phyloP scores from a whole-genome alignment of 2,113 vertebrate genomes.

The Oplegnathus fasciatus region DNA sequence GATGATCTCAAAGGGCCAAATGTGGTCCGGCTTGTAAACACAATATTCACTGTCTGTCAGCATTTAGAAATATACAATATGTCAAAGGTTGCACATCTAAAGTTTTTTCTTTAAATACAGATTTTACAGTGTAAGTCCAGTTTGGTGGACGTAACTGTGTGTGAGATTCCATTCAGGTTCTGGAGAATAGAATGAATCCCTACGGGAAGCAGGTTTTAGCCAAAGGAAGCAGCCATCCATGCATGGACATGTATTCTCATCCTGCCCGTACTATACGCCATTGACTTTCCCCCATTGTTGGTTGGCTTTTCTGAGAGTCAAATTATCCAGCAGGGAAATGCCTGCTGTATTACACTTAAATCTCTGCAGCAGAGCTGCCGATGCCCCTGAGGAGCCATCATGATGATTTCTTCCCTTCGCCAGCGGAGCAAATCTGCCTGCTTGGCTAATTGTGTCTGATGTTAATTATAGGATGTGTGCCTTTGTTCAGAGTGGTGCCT shows the following conservation, averaged over 20 bases:
- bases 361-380: constrained; percentile 43
- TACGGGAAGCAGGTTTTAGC: constrained; percentile 41
- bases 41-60: not conserved
- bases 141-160: not conserved
- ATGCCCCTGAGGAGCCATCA: constrained; percentile 76
- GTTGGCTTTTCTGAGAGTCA: constrained; percentile 39
- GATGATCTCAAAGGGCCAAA: constrained; percentile 26
- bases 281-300: constrained; percentile 67
- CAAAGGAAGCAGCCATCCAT: constrained; percentile 69
- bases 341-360: constrained; percentile 59
- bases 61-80: not conserved
- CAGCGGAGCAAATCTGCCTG: constrained; percentile 51
- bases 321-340: constrained; percentile 64
- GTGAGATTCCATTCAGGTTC: not conserved
- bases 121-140: not conserved
- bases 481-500: constrained; percentile 69
- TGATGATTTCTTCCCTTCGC: constrained; percentile 64
- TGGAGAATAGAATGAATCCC: constrained; percentile 49
- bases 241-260: constrained; percentile 53
- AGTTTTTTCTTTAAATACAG: not conserved
- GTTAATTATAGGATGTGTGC: constrained; percentile 74
- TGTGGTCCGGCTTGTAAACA: not conserved
- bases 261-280: constrained; percentile 55
- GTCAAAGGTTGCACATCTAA: not conserved
- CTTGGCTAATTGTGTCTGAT: constrained; percentile 72